A percentile compares a stretch with the other conserved stretches of the same genome.
Evolutionary conservation across 2,888 invertebrate species (phyloP).

Genomic region (Apodemia mormo): DNA sequence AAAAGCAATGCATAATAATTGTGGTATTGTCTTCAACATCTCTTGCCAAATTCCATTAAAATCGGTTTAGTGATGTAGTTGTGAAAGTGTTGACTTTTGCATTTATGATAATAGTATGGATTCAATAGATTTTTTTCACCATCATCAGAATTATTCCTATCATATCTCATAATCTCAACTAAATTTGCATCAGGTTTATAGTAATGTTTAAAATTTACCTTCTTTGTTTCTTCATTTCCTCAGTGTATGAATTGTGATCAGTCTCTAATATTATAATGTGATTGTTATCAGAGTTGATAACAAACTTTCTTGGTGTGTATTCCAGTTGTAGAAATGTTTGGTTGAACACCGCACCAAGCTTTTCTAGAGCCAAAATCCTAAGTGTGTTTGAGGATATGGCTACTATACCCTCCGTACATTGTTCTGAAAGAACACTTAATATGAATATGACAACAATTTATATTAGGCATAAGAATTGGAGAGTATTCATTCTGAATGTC

Average conservation of each 20-base stretch:
- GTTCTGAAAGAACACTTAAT: constrained; percentile 82
- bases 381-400: constrained; percentile 99
- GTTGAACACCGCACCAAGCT: constrained; percentile 99
- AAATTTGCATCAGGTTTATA: neutral
- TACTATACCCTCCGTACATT: constrained; percentile 99
- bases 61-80: no score
- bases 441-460: neutral
- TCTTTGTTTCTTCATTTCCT: constrained; percentile 95
- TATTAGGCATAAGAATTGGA: no score
- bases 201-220: constrained; percentile 54
- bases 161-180: no score
- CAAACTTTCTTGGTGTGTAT: constrained; percentile 97
- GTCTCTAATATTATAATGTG: constrained; percentile 96
- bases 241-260: constrained; percentile 99
- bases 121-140: no score
- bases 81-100: no score
- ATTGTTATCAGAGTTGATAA: constrained; percentile 94
- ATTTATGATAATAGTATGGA: no score
- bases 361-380: constrained; percentile 98
- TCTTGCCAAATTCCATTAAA: no score
- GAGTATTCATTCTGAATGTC: no score
- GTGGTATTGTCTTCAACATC: no score
- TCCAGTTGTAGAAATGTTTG: constrained; percentile 96
- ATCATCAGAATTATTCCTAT: no score
- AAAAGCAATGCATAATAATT: no score